These are phyloP conservation scores for Neoascia interrupta DNA, from an alignment of 2,888 invertebrate genomes.

Conservation along the genomic window DNA sequence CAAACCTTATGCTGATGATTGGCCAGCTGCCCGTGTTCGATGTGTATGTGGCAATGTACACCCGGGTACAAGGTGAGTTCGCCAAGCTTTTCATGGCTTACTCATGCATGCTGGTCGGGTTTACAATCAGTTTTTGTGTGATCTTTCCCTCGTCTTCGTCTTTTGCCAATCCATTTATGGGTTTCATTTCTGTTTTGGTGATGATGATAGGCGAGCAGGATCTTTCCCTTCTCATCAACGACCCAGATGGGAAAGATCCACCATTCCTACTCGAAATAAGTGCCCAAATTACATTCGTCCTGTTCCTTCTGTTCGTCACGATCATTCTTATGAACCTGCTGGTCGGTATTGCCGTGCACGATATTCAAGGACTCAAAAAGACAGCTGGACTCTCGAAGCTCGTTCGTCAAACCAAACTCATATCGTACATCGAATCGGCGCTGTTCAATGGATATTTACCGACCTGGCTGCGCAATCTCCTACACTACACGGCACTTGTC, in stretches of 20 bases:
- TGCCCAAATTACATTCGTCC: conserved; percentile 89
- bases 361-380: conserved; percentile 91
- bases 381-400: conserved; percentile 91
- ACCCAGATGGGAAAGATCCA: conserved; percentile 88
- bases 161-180: conserved; percentile 91
- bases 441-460: conserved; percentile 90
- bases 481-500: conserved; percentile 89
- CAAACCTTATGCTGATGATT: conserved; percentile 94
- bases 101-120: conserved; percentile 90
- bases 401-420: conserved; percentile 91
- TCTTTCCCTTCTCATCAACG: conserved; percentile 87
- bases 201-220: conserved; percentile 95
- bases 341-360: conserved; percentile 93
- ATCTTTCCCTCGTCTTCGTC: conserved; percentile 91
- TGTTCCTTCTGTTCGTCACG: conserved; percentile 90
- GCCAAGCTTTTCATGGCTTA: conserved; percentile 92
- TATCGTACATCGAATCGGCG: conserved; percentile 91
- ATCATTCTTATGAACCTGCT: conserved; percentile 92
- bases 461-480: conserved; percentile 85
- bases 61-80: conserved; percentile 92
- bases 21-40: conserved; percentile 93
- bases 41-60: conserved; percentile 94
- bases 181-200: conserved; percentile 90
- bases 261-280: conserved; percentile 89
- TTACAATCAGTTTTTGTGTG: conserved; percentile 93